Evolutionary conservation across 2,888 invertebrate species (phyloP).

Genomic region (Nomada lathburiana): DNA sequence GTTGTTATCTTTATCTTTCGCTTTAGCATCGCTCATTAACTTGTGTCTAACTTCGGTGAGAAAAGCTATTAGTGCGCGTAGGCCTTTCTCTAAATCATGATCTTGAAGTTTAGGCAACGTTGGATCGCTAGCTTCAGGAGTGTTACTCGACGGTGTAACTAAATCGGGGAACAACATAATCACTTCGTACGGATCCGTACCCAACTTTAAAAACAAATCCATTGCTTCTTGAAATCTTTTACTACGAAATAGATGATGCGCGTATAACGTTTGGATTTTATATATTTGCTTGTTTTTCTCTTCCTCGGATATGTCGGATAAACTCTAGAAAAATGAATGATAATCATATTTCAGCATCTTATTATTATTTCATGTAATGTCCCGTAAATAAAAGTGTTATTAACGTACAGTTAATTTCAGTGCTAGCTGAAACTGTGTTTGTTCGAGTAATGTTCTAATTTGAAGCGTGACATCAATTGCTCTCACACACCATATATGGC

Average conservation of each 20-base stretch:
- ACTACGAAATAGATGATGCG: conserved; percentile 95
- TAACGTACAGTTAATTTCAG: conserved; percentile 93
- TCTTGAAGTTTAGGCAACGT: conserved; percentile 89
- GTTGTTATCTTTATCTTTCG: conserved; percentile 78
- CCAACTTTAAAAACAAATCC: conserved; percentile 94
- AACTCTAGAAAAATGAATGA: conserved; percentile 86
- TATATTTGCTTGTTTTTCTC: conserved; percentile 93
- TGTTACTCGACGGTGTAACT: conserved; percentile 86
- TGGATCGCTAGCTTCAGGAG: conserved; percentile 82
- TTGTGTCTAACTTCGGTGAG: conserved; percentile 90
- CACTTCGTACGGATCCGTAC: conserved; percentile 97
- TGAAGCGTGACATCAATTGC: conserved; percentile 93
- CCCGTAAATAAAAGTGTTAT: not conserved
- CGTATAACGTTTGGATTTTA: conserved; percentile 95
- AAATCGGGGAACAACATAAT: conserved; percentile 97
- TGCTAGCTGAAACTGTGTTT: conserved; percentile 97
- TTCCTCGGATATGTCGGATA: conserved; percentile 92
- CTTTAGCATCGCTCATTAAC: conserved; percentile 83
- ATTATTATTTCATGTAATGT: not conserved
- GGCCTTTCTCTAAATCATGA: conserved; percentile 93
- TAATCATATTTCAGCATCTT: not conserved
- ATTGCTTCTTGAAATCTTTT: conserved; percentile 96
- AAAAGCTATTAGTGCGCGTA: conserved; percentile 95
- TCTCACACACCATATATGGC: conserved; percentile 95
- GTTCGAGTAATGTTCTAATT: conserved; percentile 92